These are phyloP conservation scores for Plecotus auritus DNA, from an alignment of 2,113 vertebrate genomes.

Conservation along the genomic window DNA sequence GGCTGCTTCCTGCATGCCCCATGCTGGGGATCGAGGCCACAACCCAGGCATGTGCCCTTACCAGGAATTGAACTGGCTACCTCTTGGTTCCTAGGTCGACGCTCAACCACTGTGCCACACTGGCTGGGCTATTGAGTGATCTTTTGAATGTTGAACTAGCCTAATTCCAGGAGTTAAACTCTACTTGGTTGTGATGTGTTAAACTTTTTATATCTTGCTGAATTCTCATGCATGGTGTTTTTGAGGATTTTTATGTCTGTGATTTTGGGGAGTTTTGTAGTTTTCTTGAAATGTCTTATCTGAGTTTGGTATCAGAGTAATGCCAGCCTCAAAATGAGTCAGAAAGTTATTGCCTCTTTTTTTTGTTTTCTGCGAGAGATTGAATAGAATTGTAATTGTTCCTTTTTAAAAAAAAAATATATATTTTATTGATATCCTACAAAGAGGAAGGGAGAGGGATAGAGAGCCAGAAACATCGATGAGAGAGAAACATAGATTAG, in stretches of 20 bases:
- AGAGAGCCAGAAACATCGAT: too few species aligned
- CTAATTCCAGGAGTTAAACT: not conserved
- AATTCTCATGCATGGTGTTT: not conserved
- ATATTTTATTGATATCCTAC: too few species aligned
- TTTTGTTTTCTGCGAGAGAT: not conserved
- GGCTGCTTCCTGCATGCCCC: too few species aligned
- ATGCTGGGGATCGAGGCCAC: too few species aligned
- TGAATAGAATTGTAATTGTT: not conserved
- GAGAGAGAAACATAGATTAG: too few species aligned
- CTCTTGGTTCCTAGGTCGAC: too few species aligned
- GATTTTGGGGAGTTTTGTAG: not conserved
- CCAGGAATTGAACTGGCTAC: not conserved
- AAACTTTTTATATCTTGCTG: not conserved
- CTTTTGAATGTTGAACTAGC: not conserved
- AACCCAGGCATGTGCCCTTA: not conserved
- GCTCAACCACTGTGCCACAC: too few species aligned
- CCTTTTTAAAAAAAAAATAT: too few species aligned
- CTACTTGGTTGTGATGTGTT: not conserved
- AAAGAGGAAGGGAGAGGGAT: too few species aligned
- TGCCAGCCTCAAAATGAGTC: not conserved
- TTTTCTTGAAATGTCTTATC: not conserved
- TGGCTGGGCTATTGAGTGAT: not conserved
- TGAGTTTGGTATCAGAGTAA: not conserved
- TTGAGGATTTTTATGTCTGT: not conserved
- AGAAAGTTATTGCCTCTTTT: not conserved